Conservation (phyloP, 1,140 invertebrate genomes). For the Halictus rubicundus region DNA sequence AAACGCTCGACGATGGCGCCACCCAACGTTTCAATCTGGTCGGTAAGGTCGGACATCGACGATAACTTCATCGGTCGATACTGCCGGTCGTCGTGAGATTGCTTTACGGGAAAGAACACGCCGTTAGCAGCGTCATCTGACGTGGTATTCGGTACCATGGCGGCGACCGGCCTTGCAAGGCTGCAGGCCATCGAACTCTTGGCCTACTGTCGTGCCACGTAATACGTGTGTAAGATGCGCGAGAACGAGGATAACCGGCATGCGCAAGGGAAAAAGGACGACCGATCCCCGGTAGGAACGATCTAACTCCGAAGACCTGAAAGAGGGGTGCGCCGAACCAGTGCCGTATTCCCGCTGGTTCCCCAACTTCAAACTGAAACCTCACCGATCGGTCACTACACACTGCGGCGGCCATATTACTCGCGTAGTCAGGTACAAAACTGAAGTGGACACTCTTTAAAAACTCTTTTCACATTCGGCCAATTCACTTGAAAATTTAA, state of each 20-base stretch:
- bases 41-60: conserved; percentile 64
- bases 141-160: conserved; percentile 42
- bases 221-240: conserved; percentile 62
- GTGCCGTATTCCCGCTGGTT: conserved; percentile 5
- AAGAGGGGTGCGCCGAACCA: conserved; percentile 21
- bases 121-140: conserved; percentile 51
- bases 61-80: conserved; percentile 56
- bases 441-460: too few species aligned
- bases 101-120: conserved; percentile 4
- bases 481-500: too few species aligned
- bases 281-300: conserved; percentile 11
- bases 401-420: too few species aligned
- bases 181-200: conserved; percentile 77
- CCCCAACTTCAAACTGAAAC: background rate
- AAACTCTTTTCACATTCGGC: too few species aligned
- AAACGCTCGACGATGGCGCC: background rate
- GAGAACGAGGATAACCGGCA: conserved; percentile 57
- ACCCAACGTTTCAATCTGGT: conserved; percentile 5
- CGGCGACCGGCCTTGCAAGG: conserved; percentile 77
- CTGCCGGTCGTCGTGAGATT: conserved; percentile 19
- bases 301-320: conserved; percentile 16
- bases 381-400: too few species aligned
- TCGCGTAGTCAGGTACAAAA: too few species aligned
- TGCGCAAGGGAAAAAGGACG: conserved; percentile 55
- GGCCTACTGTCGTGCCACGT: conserved; percentile 72